Base-by-base conservation (phyloP, 2,797 vertebrate species). In the Melanotaenia maccullochi region DNA sequence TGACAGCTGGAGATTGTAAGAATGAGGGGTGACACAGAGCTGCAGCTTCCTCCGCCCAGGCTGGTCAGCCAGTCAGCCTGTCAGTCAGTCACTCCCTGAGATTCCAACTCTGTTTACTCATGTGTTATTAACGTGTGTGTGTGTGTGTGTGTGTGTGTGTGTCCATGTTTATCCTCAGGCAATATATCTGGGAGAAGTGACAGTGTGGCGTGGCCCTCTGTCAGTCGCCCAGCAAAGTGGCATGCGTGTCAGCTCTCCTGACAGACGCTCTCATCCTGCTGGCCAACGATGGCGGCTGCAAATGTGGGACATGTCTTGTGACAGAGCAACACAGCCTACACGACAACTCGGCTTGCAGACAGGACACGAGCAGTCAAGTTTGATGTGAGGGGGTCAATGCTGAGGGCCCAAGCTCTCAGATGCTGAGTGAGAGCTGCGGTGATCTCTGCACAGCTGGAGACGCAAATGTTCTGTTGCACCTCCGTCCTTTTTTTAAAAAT, bases 1-100 rank as follows among this genome's bases (percentile, higher is more conserved):
- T 95, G 95, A 94, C 94, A 93, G 90, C 85, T 93, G 92, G 89
- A 95, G 93, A 95, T 95, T 89, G 93, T 92, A 85, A 90, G 91
- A 94, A 95, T 92, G 94, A 95, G 93, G 86, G 81, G 79, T 91
- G 91, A 94, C 92, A 92, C 90, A 75, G 88, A 87, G 83, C 87
- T 90, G 61, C 77, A 68, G 90, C 88, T 78, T 83, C 81, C 79
- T 78, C 81, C 56, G 85, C 72, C 89, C 75, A 18, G 70, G 81
- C 84, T 89, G 73, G 83, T 89, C 86, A 85, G 63, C 74, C 84
- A 84, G 89, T 87, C 90, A 86, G 75, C 78, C 90, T 88, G 88
- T 92, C 92, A 90, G 72, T 93, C 90, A 87, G 75, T 88, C 91
- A 85, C 72, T 82, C 87, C 63, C 70, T 57, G 60, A 87, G 81